Base-by-base conservation (phyloP, 2,797 vertebrate species). In the Acridotheres tristis region DNA sequence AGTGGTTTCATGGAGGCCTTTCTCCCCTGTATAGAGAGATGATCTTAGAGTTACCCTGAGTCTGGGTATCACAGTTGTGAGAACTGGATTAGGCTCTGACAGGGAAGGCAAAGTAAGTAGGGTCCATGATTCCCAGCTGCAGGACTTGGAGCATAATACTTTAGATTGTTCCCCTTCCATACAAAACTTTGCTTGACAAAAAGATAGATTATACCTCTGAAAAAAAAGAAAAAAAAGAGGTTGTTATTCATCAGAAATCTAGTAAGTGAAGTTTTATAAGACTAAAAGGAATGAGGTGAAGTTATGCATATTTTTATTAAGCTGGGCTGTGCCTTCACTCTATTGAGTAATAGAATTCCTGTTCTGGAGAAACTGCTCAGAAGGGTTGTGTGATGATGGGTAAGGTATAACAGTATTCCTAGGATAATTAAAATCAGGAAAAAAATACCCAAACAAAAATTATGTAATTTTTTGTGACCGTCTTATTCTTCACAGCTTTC, bases 161-260 rank as follows among this genome's bases (percentile, higher is more conserved):
- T 68, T 12, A 47, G 1, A 51, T 45, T 77, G 1, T 25, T 77
- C 12, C 27, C 6, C 13, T 65, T 79, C 22, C 23, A 61, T 29
- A 63, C 2, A 16, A 38, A 55, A 11, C 45, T 78, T 59, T 0
- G 0, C 5, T 47, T 43, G 25, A 3, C 3, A 34, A 61, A 71
- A 78, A 21, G 21, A 34, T 3, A 32, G 4, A 11, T 51, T 25
- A 7, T 25, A 48, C 27, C 6, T 40, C 47, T 66, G 22, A 19
- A 30, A 40, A 51, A 59, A 36, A 19, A 12, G 34, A 34, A 34
- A 40, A 38, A 25, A 26, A 21, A 27, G 1, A 38, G 3, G 7
- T 20, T 36, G 4, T 40, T 54, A 30, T 36, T 12, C 6, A 14
- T 11, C 29, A 65, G 18, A 73, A 68, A 50, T 54, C 23, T 62